Evolutionary conservation across 2,888 invertebrate species (phyloP).

Genomic region (Tenthredo scrophulariae): DNA sequence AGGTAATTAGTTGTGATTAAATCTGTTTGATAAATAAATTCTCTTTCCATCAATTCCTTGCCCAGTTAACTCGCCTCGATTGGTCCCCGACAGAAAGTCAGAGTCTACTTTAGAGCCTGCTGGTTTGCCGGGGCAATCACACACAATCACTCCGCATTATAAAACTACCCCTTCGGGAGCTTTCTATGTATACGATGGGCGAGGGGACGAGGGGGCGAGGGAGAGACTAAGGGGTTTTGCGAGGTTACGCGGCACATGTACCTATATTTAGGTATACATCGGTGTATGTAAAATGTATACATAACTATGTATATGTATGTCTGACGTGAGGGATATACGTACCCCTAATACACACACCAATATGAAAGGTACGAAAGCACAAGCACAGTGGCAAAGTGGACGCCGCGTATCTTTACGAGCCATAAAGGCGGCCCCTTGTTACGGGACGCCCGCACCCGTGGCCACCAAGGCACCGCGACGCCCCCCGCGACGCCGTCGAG

Average conservation of each 20-base stretch:
- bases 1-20: neutral
- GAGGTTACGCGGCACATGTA: slow-evolving; percentile 31
- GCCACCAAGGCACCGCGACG: slow-evolving; percentile 77
- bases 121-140: slow-evolving; percentile 68
- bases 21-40: neutral
- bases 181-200: slow-evolving; percentile 45
- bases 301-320: slow-evolving; percentile 26
- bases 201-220: slow-evolving; percentile 60
- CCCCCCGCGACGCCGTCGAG: slow-evolving; percentile 49
- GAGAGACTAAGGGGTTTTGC: slow-evolving; percentile 60
- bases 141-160: slow-evolving; percentile 73
- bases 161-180: slow-evolving; percentile 71
- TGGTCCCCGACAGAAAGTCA: slow-evolving; percentile 34
- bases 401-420: slow-evolving; percentile 77
- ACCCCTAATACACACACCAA: slow-evolving; percentile 49
- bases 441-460: slow-evolving; percentile 74
- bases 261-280: neutral
- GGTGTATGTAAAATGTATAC: slow-evolving; percentile 55
- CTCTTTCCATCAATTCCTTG: neutral
- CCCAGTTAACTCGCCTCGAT: slow-evolving; percentile 31
- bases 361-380: slow-evolving; percentile 53
- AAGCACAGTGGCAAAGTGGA: slow-evolving; percentile 71
- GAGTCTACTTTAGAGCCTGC: slow-evolving; percentile 35
- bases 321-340: slow-evolving; percentile 41
- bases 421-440: slow-evolving; percentile 77